Evolutionary conservation across 2,888 invertebrate species (phyloP).

Genomic region (Noctua fimbriata): DNA sequence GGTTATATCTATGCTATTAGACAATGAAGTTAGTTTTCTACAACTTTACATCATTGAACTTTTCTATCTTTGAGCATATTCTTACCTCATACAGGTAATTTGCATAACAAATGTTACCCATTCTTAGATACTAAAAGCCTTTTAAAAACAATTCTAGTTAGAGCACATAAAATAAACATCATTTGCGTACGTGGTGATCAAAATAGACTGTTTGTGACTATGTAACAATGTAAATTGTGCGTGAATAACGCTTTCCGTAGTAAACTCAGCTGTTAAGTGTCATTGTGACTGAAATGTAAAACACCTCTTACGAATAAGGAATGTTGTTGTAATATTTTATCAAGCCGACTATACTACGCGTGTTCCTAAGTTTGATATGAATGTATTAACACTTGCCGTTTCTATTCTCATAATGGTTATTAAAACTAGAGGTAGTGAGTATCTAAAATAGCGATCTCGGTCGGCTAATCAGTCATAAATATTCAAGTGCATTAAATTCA

Average conservation of each 20-base stretch:
- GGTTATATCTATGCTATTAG: neutral
- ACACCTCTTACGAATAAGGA: slow-evolving; percentile 66
- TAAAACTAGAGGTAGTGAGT: slow-evolving; percentile 35
- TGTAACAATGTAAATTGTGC: slow-evolving; percentile 62
- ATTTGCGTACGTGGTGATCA: slow-evolving; percentile 40
- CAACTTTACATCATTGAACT: neutral
- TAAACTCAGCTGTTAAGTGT: slow-evolving; percentile 72
- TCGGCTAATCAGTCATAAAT: slow-evolving; percentile 46
- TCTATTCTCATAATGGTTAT: slow-evolving; percentile 18
- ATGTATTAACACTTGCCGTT: slow-evolving; percentile 15
- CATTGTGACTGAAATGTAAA: slow-evolving; percentile 64
- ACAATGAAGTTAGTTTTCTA: neutral
- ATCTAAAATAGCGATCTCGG: slow-evolving; percentile 40
- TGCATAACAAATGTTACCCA: slow-evolving; percentile 31
- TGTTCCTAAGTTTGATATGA: slow-evolving; percentile 24
- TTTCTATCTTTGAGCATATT: neutral
- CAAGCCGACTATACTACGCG: slow-evolving; percentile 32
- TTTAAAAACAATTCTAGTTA: slow-evolving; percentile 19
- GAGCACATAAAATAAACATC: slow-evolving; percentile 37
- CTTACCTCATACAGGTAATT: slow-evolving; percentile 14
- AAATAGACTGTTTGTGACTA: slow-evolving; percentile 40
- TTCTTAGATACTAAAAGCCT: slow-evolving; percentile 10
- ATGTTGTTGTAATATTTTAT: slow-evolving; percentile 66
- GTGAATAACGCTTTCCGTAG: slow-evolving; percentile 65
- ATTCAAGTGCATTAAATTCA: slow-evolving; percentile 45